Conservation (phyloP, 2,888 invertebrate species). For the Achlya flavicornis region DNA sequence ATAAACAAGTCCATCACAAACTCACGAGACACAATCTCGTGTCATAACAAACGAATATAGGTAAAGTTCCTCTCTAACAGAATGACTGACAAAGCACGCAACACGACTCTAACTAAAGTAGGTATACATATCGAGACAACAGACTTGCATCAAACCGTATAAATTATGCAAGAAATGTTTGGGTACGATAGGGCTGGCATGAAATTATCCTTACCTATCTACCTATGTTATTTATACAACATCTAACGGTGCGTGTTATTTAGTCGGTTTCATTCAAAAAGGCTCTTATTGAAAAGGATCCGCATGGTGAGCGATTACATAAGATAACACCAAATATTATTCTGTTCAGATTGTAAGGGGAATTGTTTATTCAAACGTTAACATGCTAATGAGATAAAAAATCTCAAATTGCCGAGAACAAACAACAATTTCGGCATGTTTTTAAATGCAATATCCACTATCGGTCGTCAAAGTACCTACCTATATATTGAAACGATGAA, state of each 20-base stretch:
- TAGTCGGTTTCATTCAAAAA: background rate
- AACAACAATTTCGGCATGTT: too few species aligned
- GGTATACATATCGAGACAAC: constrained; percentile 5
- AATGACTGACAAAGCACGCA: constrained; percentile 36
- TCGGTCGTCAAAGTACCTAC: too few species aligned
- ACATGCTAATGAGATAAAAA: too few species aligned
- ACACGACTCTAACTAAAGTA: constrained; percentile 29
- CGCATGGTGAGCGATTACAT: background rate
- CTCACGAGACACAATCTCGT: background rate
- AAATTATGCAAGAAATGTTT: constrained; percentile 7
- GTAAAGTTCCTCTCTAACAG: constrained; percentile 17
- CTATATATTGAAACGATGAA: too few species aligned
- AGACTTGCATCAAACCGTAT: constrained; percentile 5
- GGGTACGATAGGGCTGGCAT: background rate
- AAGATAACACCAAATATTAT: background rate
- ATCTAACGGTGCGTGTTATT: background rate
- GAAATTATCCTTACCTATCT: background rate
- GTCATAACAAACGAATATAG: background rate
- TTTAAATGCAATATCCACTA: too few species aligned
- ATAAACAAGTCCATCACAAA: background rate
- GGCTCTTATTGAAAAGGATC: background rate
- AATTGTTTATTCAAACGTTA: too few species aligned
- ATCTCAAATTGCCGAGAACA: too few species aligned
- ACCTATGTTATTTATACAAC: background rate
- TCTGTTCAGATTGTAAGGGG: too few species aligned